Evolutionary conservation across 2,888 invertebrate genomes (phyloP).

Genomic region (Nymphalis c-album): DNA sequence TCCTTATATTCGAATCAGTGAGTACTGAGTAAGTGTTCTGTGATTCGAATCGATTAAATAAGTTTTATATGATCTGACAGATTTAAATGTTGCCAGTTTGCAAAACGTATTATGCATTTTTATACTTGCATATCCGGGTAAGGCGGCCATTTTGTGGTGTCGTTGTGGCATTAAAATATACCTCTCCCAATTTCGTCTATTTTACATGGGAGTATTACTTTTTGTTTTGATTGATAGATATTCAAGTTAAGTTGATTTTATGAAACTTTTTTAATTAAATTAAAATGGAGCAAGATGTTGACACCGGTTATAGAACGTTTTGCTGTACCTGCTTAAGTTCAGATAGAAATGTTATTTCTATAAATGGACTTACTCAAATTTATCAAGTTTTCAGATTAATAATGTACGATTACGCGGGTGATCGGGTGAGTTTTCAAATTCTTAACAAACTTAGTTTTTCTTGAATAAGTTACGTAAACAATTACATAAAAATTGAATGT

Average conservation of each 20-base stretch:
- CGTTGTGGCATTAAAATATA: slow-evolving; percentile 63
- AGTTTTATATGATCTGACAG: neutral
- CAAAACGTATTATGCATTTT: slow-evolving; percentile 9
- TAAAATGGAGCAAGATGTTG: slow-evolving; percentile 74
- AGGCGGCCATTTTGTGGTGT: slow-evolving; percentile 81
- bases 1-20: too few species aligned
- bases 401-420: slow-evolving; percentile 71
- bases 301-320: slow-evolving; percentile 57
- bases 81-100: slow-evolving; percentile 19
- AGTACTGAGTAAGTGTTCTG: neutral
- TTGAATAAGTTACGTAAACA: slow-evolving; percentile 13
- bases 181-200: slow-evolving; percentile 74
- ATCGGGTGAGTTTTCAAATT: slow-evolving; percentile 56
- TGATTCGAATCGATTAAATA: neutral
- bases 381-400: slow-evolving; percentile 66
- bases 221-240: slow-evolving; percentile 74
- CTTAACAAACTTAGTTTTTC: slow-evolving; percentile 16
- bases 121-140: slow-evolving; percentile 61
- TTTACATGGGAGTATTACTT: slow-evolving; percentile 81
- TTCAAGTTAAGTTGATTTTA: slow-evolving; percentile 41
- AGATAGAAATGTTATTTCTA: slow-evolving; percentile 62
- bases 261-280: slow-evolving; percentile 39
- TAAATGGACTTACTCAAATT: slow-evolving; percentile 56
- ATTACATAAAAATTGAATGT: neutral
- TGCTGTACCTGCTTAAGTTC: slow-evolving; percentile 70